A percentile compares a stretch with the other conserved stretches of the same genome.
phyloP scores from a whole-genome alignment of 2,797 vertebrate species.

The Xerus rutilus region DNA sequence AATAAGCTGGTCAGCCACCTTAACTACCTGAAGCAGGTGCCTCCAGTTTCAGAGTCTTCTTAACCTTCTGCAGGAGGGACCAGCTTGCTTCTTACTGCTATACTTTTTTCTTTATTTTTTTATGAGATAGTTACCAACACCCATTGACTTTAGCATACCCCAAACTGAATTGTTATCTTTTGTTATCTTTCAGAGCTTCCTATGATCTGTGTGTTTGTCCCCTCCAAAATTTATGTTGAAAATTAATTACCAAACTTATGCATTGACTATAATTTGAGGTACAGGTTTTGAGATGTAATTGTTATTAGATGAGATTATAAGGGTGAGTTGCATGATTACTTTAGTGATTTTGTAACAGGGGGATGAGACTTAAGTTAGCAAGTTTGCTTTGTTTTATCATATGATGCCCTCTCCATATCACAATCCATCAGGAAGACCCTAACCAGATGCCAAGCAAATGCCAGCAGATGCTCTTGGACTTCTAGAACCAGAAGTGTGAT shows the following conservation, averaged over 20 bases:
- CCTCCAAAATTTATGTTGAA: neutral
- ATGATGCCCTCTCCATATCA: neutral
- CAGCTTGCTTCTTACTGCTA: rapidly evolving
- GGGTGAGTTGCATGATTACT: neutral
- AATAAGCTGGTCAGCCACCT: neutral
- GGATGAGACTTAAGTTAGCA: neutral
- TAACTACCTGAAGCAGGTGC: neutral
- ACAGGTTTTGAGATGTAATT: neutral
- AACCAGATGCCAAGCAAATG: neutral
- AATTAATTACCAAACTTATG: neutral
- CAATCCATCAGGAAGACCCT: neutral
- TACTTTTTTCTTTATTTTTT: neutral
- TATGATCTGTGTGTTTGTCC: neutral
- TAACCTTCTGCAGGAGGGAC: rapidly evolving
- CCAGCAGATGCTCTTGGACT: neutral
- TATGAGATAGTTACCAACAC: neutral
- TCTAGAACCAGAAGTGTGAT: neutral
- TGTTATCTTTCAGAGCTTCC: neutral
- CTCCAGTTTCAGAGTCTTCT: neutral
- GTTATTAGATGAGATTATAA: neutral
- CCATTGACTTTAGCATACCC: neutral
- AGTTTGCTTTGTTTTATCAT: neutral
- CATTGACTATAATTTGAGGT: too few relatives aligned
- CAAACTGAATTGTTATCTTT: neutral
- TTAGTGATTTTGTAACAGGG: neutral